Conservation (phyloP, 2,113 vertebrate genomes). For the Rallus limicola region DNA sequence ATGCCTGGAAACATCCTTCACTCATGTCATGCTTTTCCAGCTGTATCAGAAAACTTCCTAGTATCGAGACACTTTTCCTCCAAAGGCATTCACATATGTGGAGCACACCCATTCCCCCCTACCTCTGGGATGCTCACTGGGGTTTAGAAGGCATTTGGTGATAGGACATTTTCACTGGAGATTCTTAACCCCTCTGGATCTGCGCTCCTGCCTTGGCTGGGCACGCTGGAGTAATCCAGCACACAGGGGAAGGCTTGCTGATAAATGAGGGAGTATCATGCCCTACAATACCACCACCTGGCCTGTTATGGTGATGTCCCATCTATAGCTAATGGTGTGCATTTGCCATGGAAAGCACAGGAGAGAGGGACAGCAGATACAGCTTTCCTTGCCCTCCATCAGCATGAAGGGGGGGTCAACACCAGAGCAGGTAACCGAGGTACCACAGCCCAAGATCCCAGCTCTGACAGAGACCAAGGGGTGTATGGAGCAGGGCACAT, state of each 20-base stretch:
- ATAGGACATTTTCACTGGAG: neutral
- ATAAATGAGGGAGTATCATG: neutral
- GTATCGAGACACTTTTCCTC: neutral
- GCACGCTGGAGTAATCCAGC: neutral
- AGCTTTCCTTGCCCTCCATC: neutral
- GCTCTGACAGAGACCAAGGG: neutral
- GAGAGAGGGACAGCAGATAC: neutral
- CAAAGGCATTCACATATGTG: neutral
- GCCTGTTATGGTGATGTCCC: neutral
- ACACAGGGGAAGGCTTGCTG: neutral
- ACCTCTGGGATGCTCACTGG: neutral
- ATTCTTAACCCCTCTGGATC: neutral
- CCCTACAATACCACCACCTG: fast-evolving
- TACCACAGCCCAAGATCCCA: neutral
- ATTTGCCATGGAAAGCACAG: neutral
- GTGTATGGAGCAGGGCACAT: fast-evolving
- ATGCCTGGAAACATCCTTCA: neutral
- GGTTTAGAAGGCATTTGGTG: neutral
- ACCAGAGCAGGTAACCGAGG: too few relatives aligned
- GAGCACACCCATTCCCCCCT: neutral
- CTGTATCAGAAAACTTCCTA: neutral
- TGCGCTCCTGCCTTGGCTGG: neutral
- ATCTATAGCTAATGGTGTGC: neutral
- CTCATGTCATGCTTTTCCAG: neutral
- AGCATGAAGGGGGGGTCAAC: fast-evolving